Evolutionary conservation across 1,140 invertebrate genomes (phyloP).

Genomic region (Drosophila bifasciata): DNA sequence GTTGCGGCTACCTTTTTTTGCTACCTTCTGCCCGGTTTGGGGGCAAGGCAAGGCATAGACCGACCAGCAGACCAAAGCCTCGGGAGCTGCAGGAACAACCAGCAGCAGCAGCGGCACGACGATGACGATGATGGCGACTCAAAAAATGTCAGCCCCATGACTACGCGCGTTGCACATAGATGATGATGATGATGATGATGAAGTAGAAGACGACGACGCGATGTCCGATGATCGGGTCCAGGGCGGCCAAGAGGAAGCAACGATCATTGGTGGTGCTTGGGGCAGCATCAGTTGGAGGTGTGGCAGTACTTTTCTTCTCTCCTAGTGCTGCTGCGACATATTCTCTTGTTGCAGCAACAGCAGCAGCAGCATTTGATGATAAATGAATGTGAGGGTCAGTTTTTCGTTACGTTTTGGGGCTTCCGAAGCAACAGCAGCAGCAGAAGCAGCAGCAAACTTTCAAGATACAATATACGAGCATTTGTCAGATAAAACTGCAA

Average conservation of each 20-base stretch:
- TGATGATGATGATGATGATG: conserved; percentile 79
- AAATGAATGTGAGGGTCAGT: conserved; percentile 81
- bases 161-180: conserved; percentile 68
- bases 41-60: conserved; percentile 47
- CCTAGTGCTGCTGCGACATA: conserved; percentile 23
- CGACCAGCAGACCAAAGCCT: too few relatives aligned
- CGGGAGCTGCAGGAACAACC: conserved; percentile 14
- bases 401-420: conserved; percentile 35
- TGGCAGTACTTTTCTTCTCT: conserved; percentile 44
- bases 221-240: conserved; percentile 58
- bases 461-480: conserved; percentile 71
- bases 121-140: conserved; percentile 50
- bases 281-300: conserved; percentile 48
- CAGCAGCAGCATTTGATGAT: conserved; percentile 62
- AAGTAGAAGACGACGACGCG: conserved; percentile 62
- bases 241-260: conserved; percentile 9
- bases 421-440: conserved; percentile 16
- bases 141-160: conserved; percentile 77
- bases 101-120: conserved; percentile 7
- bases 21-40: conserved; percentile 47
- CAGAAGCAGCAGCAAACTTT: conserved; percentile 62
- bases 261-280: conserved; percentile 3
- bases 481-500: conserved; percentile 79
- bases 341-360: conserved; percentile 14
- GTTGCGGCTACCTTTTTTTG: conserved; percentile 55